Base-by-base conservation (phyloP, 2,113 vertebrate genomes). In the Leucopsar rothschildi region DNA sequence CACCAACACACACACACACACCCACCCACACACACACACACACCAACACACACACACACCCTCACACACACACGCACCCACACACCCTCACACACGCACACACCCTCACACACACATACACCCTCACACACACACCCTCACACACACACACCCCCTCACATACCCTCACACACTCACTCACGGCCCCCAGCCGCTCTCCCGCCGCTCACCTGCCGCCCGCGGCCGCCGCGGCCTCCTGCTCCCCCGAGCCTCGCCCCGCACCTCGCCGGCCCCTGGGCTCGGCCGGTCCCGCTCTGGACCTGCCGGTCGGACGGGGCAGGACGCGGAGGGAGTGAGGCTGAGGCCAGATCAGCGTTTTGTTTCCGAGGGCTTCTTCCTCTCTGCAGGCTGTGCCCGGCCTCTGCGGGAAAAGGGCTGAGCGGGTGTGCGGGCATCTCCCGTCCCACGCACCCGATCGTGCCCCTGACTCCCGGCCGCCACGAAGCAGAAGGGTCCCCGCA, bases 401-500 rank as follows among this genome's bases (percentile, higher is more conserved):
- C 37, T 4, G 27, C 5, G 44, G 1, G 6, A 6, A 10, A 4
- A 0, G 7, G 5, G 49, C 59, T 2, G 68, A 31, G 49, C 81
- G 12, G 55, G 11, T 11, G 5, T 0, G 68, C n/a, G n/a, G 47
- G 39, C 50, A 16, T 1, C 55, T 6, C 15, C 42, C 33, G 2
- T 10, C 12, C 44, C 53, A 2, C 29, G 7, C 69, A 14, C 2
- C 24, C 39, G 15, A 5, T 2, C 15, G 29, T 19, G 14, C 45
- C 39, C 20, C 13, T 4, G 24, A 5, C n/a, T 25, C 3, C 24
- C 19, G 3, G 40, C 3, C 11, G 14, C 5, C 61, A 5, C 24
- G 0, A 1, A 17, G 28, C 66, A 5, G 31, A 15, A 16, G 31
- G 12, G 9, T 5, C 19, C 14, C 10, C 9, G 40, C 25, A 0